Base-by-base conservation (phyloP, 2,113 vertebrate species). In the Greenwoodochromis staneri region DNA sequence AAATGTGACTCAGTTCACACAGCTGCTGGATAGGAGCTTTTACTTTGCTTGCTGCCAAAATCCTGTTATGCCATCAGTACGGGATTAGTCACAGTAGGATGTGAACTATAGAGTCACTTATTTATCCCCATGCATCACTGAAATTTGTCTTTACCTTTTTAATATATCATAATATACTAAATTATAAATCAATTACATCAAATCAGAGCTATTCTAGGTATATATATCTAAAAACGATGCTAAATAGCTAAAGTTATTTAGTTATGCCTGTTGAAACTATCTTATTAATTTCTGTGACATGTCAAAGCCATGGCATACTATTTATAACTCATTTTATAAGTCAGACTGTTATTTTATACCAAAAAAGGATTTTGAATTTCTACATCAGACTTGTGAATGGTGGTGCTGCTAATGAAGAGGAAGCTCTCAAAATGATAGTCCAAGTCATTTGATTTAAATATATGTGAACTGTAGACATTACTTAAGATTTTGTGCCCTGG, bases 261-360 rank as follows among this genome's bases (percentile, higher is more conserved):
- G 51, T 84, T 78, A 55, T 89, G 9, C 40, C 69, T 73, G 21
- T 78, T 86, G 53, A 89, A 87, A 49, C 69, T 14, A 40, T 55
- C 54, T 57, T 73, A 91, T 87, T 82, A 80, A 89, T 89, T 83
- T 89, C 47, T 81, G 21, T 85, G 80, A 84, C 83, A 84, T 29
- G 40, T 76, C 69, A 8, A 85, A 82, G 57, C 78, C 16, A 69
- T 24, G 54, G n/a, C 2, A 49, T 29, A 45, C 42, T 78, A 49
- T 5, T 49, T 78, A 31, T 8, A 78, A 29, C 14, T 76, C 14
- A 47, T 55, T 83, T 88, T 73, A 73, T 12, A 40, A 84, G 9
- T 27, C 47, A 34, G 9, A 38, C 73, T 24, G 34, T 38, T 47
- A 29, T 78, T 31, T 78, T n/a, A 31, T 31, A 19, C 24, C 6